Evolutionary conservation across 2,888 invertebrate genomes (phyloP).

Genomic region (Sarcophaga carnaria): DNA sequence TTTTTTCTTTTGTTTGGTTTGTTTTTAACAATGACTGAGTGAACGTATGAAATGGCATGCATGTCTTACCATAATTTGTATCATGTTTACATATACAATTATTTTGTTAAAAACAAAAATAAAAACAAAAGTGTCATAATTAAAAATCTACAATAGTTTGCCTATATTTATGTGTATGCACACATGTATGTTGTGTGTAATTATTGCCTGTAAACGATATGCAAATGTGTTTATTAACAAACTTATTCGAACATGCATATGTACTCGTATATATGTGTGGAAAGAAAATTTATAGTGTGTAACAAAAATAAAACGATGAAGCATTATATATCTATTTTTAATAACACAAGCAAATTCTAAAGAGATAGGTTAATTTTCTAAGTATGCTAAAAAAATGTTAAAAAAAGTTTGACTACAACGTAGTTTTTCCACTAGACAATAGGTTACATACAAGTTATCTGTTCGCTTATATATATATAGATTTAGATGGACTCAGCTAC

Average conservation of each 20-base stretch:
- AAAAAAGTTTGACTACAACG: no score
- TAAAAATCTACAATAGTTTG: conserved; percentile 33
- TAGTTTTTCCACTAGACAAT: no score
- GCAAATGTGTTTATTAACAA: not conserved
- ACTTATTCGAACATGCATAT: not conserved
- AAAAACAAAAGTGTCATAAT: conserved; percentile 51
- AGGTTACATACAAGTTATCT: no score
- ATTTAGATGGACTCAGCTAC: no score
- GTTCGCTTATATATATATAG: no score
- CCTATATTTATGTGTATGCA: not conserved
- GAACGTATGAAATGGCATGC: conserved; percentile 35
- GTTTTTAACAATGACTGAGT: not conserved
- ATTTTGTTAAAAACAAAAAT: conserved; percentile 39
- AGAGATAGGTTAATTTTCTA: no score
- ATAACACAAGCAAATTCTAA: no score
- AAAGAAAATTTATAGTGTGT: no score
- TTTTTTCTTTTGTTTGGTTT: not conserved
- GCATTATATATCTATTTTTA: no score
- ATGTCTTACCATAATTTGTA: conserved; percentile 61
- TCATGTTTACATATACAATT: conserved; percentile 64
- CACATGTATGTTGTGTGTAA: not conserved
- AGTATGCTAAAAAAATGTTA: no score
- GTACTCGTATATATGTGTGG: not conserved
- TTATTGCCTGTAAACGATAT: conserved; percentile 44
- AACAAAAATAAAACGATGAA: no score